Base-by-base conservation (phyloP, 2,113 vertebrate species). In the Poeciliopsis retropinna region DNA sequence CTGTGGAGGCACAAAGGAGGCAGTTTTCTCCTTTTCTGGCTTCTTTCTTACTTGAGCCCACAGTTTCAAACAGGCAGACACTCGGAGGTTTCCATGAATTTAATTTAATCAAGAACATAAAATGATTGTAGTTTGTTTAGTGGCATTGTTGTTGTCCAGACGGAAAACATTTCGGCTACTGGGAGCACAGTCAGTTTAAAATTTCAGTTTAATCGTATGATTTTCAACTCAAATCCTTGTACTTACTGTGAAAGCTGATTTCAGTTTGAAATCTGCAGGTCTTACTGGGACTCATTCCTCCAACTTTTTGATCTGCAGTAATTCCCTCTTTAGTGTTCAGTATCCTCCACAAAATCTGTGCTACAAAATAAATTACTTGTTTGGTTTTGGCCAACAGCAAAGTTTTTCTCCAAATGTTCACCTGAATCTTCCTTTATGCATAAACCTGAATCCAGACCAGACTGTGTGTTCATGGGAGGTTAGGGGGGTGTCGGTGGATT, bases 221-320 rank as follows among this genome's bases (percentile, higher is more conserved):
- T 79, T 88, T 66, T 78, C 13, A 71, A 14, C 10, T n/a, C 76
- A 76, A 89, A 83, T 92, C 85, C 73, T 63, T 71, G 17, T 84
- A 76, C 84, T 88, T 85, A 79, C 47, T 79, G 64, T 37, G 34
- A 85, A 86, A 87, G 69, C 85, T 78, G 76, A 79, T 80, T 85
- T 79, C 7, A 34, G 3, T 64, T 62, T 67, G 29, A 81, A 79
- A 44, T 60, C 34, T 61, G 27, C 66, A 65, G 15, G 3, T 64
- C 34, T 79, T 70, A 67, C 28, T 6, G 5, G 15, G 13, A 64
- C 37, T 12, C 57, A 25, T 3, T 70, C 27, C 61, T 70, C 22
- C 12, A 64, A 17, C 19, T 14, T 6, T 32, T 79, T 39, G 7
- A 0, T 51, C 13, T 51, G n/a, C 6, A 12, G 1, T 13, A 28